phyloP scores from a whole-genome alignment of 2,888 invertebrate species.

The Strigamia crassipes region DNA sequence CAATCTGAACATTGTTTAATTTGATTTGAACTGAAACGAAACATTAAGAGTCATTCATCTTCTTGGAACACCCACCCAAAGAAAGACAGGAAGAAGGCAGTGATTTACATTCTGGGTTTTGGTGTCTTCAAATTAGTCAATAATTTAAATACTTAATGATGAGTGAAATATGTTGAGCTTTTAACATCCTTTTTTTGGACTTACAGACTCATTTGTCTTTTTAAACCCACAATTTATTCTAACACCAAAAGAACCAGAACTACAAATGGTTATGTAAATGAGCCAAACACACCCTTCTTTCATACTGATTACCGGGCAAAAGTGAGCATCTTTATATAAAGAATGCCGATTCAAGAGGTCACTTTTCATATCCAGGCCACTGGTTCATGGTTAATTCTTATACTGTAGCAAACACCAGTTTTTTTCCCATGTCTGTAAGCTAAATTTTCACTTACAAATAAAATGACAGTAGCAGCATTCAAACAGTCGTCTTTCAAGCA shows the following conservation, averaged over 20 bases:
- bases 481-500: no score
- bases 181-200: neutral
- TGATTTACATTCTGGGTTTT: neutral
- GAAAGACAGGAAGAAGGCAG: neutral
- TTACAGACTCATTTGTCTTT: neutral
- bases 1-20: neutral
- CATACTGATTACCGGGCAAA: neutral
- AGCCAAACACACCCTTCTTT: constrained; percentile 3
- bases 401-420: neutral
- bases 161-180: neutral
- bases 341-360: neutral
- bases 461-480: no score
- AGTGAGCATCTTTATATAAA: neutral
- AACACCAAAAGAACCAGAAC: neutral
- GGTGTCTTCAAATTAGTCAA: constrained; percentile 10
- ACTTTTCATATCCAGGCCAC: constrained; percentile 10
- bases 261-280: neutral
- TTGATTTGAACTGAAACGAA: neutral
- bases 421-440: neutral
- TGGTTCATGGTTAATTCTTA: neutral
- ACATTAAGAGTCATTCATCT: neutral
- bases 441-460: no score
- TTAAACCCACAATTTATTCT: constrained; percentile 1
- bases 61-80: neutral
- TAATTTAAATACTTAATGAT: constrained; percentile 3